Evolutionary conservation across 1,140 invertebrate species (phyloP).

Genomic region (Pogonus chalceus): DNA sequence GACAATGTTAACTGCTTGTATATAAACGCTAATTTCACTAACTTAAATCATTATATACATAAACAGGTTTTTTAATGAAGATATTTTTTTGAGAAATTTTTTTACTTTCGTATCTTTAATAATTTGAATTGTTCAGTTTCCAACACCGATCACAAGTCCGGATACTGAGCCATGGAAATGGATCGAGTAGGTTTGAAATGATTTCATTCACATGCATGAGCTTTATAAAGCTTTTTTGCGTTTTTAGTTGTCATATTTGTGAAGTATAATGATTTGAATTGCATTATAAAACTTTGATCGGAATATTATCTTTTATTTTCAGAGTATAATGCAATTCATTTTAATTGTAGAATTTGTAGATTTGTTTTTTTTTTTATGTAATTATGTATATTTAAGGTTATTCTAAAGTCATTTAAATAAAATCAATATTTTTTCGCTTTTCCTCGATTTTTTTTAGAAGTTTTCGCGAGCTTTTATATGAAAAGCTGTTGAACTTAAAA

Average conservation of each 20-base stretch:
- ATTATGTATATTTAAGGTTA: too few relatives aligned
- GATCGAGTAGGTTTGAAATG: slow-evolving; percentile 58
- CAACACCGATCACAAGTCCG: slow-evolving; percentile 70
- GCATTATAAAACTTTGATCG: slow-evolving; percentile 5
- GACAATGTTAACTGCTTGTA: slow-evolving; percentile 15
- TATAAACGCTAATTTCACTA: slow-evolving; percentile 6
- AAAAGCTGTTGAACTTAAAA: too few relatives aligned
- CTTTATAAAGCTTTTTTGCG: background rate
- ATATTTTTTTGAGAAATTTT: too few relatives aligned
- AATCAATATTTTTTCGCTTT: too few relatives aligned
- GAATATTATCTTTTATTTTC: slow-evolving; percentile 1
- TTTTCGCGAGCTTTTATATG: too few relatives aligned
- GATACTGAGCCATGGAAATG: slow-evolving; percentile 78
- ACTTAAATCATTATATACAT: background rate
- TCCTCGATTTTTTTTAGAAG: too few relatives aligned
- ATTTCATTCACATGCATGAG: background rate
- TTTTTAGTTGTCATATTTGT: background rate
- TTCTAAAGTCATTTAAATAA: too few relatives aligned
- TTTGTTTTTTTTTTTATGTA: background rate
- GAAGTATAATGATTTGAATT: background rate
- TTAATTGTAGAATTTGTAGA: background rate
- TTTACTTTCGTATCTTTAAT: too few relatives aligned
- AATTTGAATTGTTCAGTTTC: slow-evolving; percentile 54
- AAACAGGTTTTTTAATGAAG: too few relatives aligned
- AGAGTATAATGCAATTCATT: background rate